A percentile compares a stretch with the other conserved stretches of the same genome.
phyloP scores from a whole-genome alignment of 2,797 vertebrate species.

The Labroides dimidiatus region DNA sequence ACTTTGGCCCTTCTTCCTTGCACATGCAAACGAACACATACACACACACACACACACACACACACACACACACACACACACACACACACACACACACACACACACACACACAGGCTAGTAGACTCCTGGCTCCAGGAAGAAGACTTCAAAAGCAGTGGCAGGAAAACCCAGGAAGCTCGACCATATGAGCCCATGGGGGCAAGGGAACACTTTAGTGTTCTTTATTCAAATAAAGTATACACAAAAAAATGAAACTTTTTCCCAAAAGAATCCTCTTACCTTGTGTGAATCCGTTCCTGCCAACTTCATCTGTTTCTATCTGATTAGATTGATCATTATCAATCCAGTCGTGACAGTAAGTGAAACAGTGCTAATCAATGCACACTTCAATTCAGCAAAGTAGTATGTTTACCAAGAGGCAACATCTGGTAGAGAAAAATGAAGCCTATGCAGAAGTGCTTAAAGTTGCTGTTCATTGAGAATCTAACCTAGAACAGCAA shows the following conservation, averaged over 20 bases:
- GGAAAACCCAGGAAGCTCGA: slow-evolving; percentile 63
- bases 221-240: slow-evolving; percentile 2
- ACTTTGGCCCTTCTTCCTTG: slow-evolving; percentile 79
- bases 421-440: no score
- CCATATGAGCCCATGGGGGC: slow-evolving; percentile 27
- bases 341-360: slow-evolving; percentile 38
- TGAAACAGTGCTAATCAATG: slow-evolving; percentile 71
- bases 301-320: slow-evolving; percentile 54
- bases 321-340: slow-evolving; percentile 57
- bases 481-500: no score
- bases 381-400: not conserved
- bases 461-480: no score
- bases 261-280: slow-evolving; percentile 33
- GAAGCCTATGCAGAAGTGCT: no score
- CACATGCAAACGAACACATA: slow-evolving; percentile 39
- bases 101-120: slow-evolving; percentile 28
- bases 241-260: slow-evolving; percentile 13
- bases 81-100: slow-evolving; percentile 24
- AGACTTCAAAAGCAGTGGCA: slow-evolving; percentile 74
- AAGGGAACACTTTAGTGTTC: slow-evolving; percentile 1
- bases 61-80: slow-evolving; percentile 36
- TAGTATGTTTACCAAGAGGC: no score
- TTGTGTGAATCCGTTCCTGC: slow-evolving; percentile 35
- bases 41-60: slow-evolving; percentile 1
- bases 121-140: slow-evolving; percentile 86